Evolutionary conservation across 2,113 vertebrate genomes (phyloP).

Genomic region (Xiphophorus hellerii): DNA sequence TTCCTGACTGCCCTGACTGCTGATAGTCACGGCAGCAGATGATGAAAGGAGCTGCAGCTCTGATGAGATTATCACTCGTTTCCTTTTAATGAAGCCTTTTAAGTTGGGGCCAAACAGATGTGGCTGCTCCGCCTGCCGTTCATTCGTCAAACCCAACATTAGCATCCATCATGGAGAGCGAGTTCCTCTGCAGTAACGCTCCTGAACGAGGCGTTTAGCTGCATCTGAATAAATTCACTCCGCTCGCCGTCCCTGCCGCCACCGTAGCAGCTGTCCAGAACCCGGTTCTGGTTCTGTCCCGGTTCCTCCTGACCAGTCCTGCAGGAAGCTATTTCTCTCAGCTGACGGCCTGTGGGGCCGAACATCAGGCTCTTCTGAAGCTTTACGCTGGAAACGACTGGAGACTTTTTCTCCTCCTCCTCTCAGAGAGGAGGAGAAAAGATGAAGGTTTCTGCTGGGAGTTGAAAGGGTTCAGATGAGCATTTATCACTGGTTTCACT

Average conservation of each 20-base stretch:
- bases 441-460: slow-evolving; percentile 5
- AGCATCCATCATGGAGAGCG: slow-evolving; percentile 1
- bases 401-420: slow-evolving; percentile 45
- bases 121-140: background rate
- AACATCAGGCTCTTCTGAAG: slow-evolving; percentile 31
- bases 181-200: background rate
- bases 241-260: slow-evolving; percentile 10
- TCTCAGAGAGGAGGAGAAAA: background rate
- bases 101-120: slow-evolving; percentile 1
- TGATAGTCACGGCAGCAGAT: slow-evolving; percentile 55
- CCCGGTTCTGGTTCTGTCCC: background rate
- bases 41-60: slow-evolving; percentile 57
- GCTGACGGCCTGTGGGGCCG: slow-evolving; percentile 47
- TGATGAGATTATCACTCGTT: slow-evolving; percentile 62
- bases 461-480: no score
- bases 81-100: slow-evolving; percentile 62
- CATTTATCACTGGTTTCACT: no score
- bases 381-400: slow-evolving; percentile 21
- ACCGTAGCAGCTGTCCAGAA: slow-evolving; percentile 14
- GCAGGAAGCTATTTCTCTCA: slow-evolving; percentile 1
- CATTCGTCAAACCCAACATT: slow-evolving; percentile 9
- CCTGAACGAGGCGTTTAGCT: slow-evolving; percentile 1
- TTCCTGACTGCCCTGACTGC: background rate
- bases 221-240: background rate
- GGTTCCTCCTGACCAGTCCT: slow-evolving; percentile 1